These are phyloP conservation scores for Heteractis magnifica DNA, from an alignment of 92 coral and sea anemone genomes.

Conservation along the genomic window DNA sequence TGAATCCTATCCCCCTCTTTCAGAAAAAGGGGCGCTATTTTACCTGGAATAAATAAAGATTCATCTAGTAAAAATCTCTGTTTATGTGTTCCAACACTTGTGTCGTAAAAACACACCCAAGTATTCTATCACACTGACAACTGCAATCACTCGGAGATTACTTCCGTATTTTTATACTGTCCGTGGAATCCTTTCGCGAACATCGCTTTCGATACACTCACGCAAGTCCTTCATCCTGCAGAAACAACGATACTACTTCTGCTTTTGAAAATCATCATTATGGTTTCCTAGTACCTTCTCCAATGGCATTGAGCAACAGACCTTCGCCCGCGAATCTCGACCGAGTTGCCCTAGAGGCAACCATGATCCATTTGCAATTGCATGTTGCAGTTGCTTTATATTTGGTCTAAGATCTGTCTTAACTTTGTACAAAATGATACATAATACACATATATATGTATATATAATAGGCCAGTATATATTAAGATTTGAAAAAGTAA, in stretches of 20 bases:
- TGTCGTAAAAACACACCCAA: background rate
- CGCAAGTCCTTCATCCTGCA: background rate
- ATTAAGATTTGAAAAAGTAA: slow-evolving; percentile 33
- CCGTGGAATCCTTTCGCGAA: too few species aligned
- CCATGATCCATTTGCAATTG: background rate
- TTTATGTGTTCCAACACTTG: background rate
- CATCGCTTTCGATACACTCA: too few species aligned
- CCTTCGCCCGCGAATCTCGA: background rate
- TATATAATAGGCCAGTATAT: background rate
- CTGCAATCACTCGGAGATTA: too few species aligned
- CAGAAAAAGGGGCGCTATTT: background rate
- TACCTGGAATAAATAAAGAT: background rate
- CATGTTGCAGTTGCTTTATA: background rate
- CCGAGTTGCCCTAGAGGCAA: background rate
- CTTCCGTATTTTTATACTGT: too few species aligned
- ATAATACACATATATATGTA: slow-evolving; percentile 11
- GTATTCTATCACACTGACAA: background rate
- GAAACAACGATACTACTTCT: background rate
- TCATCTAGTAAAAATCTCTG: background rate
- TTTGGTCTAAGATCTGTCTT: background rate
- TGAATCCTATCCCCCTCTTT: background rate
- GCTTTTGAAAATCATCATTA: background rate
- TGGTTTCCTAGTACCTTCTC: background rate
- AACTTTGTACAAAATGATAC: slow-evolving; percentile 32
- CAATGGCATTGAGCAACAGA: background rate